A percentile compares a stretch with the other conserved stretches of the same genome.
Conservation (phyloP, 2,888 invertebrate genomes). For the Caenorhabditis panamensis region DNA sequence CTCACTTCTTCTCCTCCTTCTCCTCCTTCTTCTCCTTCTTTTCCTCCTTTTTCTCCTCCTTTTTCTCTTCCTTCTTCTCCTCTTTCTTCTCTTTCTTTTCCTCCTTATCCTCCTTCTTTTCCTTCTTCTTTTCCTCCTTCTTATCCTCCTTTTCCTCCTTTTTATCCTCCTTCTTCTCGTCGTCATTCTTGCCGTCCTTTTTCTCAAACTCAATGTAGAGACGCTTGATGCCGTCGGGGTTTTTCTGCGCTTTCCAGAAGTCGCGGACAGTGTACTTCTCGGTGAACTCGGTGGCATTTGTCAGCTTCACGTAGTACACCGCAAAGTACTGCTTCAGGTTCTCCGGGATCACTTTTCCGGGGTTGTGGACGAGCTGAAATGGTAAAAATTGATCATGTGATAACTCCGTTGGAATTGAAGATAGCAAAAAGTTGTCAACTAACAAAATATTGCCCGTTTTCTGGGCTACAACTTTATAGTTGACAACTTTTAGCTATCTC, state of each 20-base stretch:
- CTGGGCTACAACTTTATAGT: too few species aligned
- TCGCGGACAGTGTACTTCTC: constrained; percentile 29
- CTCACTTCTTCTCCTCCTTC: too few species aligned
- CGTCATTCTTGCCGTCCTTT: constrained; percentile 36
- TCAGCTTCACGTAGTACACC: constrained; percentile 69
- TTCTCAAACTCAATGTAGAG: constrained; percentile 70
- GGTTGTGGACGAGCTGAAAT: constrained; percentile 59
- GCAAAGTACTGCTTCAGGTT: constrained; percentile 76
- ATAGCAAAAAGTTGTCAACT: too few species aligned
- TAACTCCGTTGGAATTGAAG: too few species aligned
- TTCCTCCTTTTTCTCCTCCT: constrained; percentile 21
- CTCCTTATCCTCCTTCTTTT: constrained; percentile 53
- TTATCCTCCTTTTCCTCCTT: constrained; percentile 55
- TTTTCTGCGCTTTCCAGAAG: constrained; percentile 68
- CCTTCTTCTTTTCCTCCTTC: constrained; percentile 53
- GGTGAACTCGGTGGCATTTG: neutral
- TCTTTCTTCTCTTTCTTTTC: constrained; percentile 41
- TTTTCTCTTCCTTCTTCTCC: constrained; percentile 24
- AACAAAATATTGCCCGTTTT: too few species aligned
- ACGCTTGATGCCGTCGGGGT: constrained; percentile 66
- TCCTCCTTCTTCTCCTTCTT: constrained; percentile 13
- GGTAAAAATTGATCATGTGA: too few species aligned
- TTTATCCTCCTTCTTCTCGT: constrained; percentile 58
- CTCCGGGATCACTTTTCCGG: constrained; percentile 71
- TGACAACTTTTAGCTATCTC: too few species aligned